Conservation (phyloP, 2,888 invertebrate species). For the Acronicta psi region DNA sequence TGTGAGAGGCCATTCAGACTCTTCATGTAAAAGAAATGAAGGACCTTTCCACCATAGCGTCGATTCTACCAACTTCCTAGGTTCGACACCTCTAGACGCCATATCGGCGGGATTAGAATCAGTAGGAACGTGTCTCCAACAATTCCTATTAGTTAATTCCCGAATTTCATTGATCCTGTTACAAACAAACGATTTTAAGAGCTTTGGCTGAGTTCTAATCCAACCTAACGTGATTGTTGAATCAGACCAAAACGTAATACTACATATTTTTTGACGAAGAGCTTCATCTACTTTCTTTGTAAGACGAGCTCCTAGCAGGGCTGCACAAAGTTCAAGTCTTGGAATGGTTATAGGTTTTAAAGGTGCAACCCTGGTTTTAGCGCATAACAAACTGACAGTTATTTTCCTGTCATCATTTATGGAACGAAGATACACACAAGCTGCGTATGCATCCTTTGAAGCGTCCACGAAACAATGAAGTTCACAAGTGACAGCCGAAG, state of each 20-base stretch:
- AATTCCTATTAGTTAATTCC: constrained; percentile 22
- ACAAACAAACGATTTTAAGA: constrained; percentile 42
- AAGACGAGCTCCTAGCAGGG: constrained; percentile 37
- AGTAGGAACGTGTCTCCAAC: constrained; percentile 41
- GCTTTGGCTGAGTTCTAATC: constrained; percentile 32
- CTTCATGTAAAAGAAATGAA: constrained; percentile 9
- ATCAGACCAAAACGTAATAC: constrained; percentile 33
- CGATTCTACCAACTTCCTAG: background rate
- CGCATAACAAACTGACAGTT: constrained; percentile 27
- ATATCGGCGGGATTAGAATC: constrained; percentile 19
- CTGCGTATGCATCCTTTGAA: no score
- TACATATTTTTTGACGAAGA: background rate
- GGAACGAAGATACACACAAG: no score
- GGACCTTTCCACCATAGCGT: constrained; percentile 39
- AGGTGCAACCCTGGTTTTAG: constrained; percentile 44
- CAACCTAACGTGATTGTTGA: constrained; percentile 46
- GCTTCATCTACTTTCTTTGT: constrained; percentile 10
- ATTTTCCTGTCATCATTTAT: constrained; percentile 6
- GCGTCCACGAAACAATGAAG: no score
- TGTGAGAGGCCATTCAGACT: constrained; percentile 1
- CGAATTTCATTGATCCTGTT: constrained; percentile 37
- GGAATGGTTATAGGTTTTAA: constrained; percentile 46
- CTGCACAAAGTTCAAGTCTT: constrained; percentile 38
- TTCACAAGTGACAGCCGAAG: constrained; percentile 7
- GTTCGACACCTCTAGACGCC: constrained; percentile 33